Base-by-base conservation (phyloP, 2,888 invertebrate species). In the Aphidius colemani region DNA sequence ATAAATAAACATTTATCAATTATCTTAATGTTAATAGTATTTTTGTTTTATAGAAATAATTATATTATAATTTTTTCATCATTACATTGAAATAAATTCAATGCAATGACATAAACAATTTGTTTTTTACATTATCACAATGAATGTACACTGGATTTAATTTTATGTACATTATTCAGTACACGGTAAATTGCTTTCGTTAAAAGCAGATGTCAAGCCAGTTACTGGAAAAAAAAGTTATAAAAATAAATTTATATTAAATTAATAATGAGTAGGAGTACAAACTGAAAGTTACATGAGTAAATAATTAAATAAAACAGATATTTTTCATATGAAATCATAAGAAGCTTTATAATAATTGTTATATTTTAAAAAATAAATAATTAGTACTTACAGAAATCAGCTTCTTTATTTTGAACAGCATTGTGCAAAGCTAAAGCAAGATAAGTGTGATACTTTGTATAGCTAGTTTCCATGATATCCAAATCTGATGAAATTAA, bases 171-270 rank as follows among this genome's bases (percentile, higher is more conserved):
- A 18, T 18, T 18, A 18, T 18, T 79, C 78, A 68, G 70, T 72
- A 67, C 74, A 75, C 60, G 80, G 80, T 74, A 79, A 74, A 30
- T 30, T 30, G 5, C 78, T 80, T 77, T 78, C 81, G 70, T 79
- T 81, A 78, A 82, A 82, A 74, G 79, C 81, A 68, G 81, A 80
- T 69, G 78, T 79, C 75, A 82, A 78, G 71, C 79, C 78, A 74
- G 80, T 77, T 78, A 82, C 82, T 82, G 81, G 68, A 75, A 81
- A 74, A 71, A 78, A 72, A 71, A 56, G n/a, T 48, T 9, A 57
- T 57, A 44, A 65, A 51, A 73, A 64, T 63, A 72, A 41, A 44
- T 53, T 40, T 18, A 13, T 13, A 63, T 30, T 18, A 48, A 48
- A 45, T 55, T 49, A 13, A 43, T 11, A 49, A 10, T 49, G 1